A percentile compares a stretch with the other conserved stretches of the same genome.
These are phyloP conservation scores for Oppia nitens DNA, from an alignment of 1,140 invertebrate species.

Conservation along the genomic window DNA sequence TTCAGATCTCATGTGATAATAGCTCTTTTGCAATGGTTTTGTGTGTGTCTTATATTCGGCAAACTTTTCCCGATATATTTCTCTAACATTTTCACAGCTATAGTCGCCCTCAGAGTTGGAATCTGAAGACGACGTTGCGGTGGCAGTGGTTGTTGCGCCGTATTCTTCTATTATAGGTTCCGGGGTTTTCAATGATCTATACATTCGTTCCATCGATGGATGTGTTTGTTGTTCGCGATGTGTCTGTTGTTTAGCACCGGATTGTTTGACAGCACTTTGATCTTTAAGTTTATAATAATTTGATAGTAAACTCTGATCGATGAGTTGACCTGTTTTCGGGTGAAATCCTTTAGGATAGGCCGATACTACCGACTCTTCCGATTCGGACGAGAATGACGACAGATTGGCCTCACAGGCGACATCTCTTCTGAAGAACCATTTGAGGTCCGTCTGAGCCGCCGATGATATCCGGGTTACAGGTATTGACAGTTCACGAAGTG, in stretches of 20 bases:
- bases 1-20: background rate
- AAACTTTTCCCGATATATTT: background rate
- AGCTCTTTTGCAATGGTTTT: background rate
- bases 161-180: background rate
- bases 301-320: background rate
- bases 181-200: background rate
- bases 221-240: background rate
- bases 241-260: background rate
- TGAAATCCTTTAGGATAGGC: background rate
- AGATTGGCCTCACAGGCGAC: background rate
- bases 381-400: background rate
- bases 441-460: background rate
- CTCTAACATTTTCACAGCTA: background rate
- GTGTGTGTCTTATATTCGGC: background rate
- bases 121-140: background rate
- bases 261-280: background rate
- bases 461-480: background rate
- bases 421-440: background rate
- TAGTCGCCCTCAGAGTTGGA: background rate
- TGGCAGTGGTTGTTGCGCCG: background rate
- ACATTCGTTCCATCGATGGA: background rate
- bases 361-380: background rate
- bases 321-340: background rate
- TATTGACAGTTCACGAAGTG: background rate
- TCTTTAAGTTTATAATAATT: background rate